These are phyloP conservation scores for Apoda limacodes DNA, from an alignment of 2,888 invertebrate species.

Conservation along the genomic window DNA sequence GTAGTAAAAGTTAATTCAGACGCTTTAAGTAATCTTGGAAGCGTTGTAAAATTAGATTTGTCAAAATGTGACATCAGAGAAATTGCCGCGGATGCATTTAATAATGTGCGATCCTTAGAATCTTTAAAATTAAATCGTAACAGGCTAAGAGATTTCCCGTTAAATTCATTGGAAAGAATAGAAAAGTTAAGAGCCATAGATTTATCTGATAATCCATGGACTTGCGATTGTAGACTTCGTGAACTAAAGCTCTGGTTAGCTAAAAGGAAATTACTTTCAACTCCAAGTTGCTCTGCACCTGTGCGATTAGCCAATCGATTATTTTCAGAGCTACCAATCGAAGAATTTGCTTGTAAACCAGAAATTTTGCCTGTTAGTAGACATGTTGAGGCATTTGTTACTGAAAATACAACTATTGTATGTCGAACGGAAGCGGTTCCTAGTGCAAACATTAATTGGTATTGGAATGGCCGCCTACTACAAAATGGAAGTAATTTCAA, in stretches of 20 bases:
- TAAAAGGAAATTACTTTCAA: constrained; percentile 80
- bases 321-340: constrained; percentile 81
- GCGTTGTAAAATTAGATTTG: constrained; percentile 85
- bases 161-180: constrained; percentile 79
- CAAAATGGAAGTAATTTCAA: constrained; percentile 83
- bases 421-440: constrained; percentile 87
- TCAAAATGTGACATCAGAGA: constrained; percentile 85
- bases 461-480: constrained; percentile 84
- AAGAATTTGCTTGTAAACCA: constrained; percentile 89
- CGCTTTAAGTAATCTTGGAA: constrained; percentile 80
- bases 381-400: constrained; percentile 82
- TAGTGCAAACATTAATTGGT: constrained; percentile 86
- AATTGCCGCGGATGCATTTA: constrained; percentile 79
- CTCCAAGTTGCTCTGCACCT: constrained; percentile 82
- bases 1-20: constrained; percentile 81
- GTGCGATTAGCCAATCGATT: constrained; percentile 76
- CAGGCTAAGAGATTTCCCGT: constrained; percentile 77
- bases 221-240: constrained; percentile 86
- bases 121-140: constrained; percentile 86
- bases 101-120: constrained; percentile 80
- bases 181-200: constrained; percentile 83
- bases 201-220: constrained; percentile 89
- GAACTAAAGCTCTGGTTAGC: constrained; percentile 86
- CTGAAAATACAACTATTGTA: constrained; percentile 86
- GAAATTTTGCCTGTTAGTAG: constrained; percentile 81